Base-by-base conservation (phyloP, 1,140 invertebrate genomes). In the Brachionus sp. region DNA sequence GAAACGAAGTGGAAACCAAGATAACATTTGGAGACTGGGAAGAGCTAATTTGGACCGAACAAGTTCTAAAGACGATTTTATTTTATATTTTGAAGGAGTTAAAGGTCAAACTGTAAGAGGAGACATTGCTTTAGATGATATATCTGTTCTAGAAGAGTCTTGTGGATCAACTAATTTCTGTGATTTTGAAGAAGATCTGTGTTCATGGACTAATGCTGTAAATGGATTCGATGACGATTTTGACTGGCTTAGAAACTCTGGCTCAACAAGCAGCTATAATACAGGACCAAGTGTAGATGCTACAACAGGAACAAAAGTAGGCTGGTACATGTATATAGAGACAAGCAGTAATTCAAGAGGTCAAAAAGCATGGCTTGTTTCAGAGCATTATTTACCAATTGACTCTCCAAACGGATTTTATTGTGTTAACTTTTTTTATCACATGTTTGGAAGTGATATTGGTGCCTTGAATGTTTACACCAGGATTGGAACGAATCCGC, bases 171-270 rank as follows among this genome's bases (percentile, higher is more conserved):
- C 57, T 16, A 68, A 82, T 44, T 80, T 80, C 35, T 80, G 77
- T 66, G 62, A 57, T 23, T 82, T 84, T 84, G 23, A 50, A 42
- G 4, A 86, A 1, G 91, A 91, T 84, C 85, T 94, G 0, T 94
- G 93, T 85, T 92, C 92, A 50, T 94, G 93, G 93, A 91, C 88
- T 1, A 92, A 93, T 82, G 93, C 93, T 85, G 90, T 91, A 0
- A 84, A 85, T 77, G 84, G 84, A 23, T 42, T 42, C 19, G 84
- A 82, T n/a, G 87, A 88, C 70, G 84, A 82, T 5, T 88, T 88
- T 86, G 86, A 88, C 84, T 88, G 87, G 87, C 84, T 84, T 23
- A 82, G 86, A 80, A 84, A 84, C 25, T 77, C 66, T 37, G 85
- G 86, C 0, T 50, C 84, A 5, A 87, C 87, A 33, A 12, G 57